Base-by-base conservation (phyloP, 2,888 invertebrate species). In the Chymomyza fuscimana region DNA sequence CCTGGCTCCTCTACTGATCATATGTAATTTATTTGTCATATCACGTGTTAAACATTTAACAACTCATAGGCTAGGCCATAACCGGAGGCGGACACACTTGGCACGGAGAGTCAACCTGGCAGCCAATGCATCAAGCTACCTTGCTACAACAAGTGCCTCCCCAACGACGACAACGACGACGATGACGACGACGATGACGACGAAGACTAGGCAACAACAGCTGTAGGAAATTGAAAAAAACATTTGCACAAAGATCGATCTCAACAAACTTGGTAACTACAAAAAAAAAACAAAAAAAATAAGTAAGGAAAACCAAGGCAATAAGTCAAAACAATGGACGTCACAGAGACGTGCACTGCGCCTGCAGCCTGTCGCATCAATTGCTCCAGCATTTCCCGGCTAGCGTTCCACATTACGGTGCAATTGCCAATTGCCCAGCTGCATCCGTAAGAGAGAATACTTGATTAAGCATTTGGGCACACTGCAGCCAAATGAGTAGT, bases 1-100 rank as follows among this genome's bases (percentile, higher is more conserved):
- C 58, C 29, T 75, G 62, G 32, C 56, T 32, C n/a, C 51, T 19
- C 54, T 5, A 19, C 40, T 61, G 88, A 86, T 85, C 85, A 84
- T 80, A 82, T 90, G 90, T 89, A 91, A 90, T 90, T 90, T 91
- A 90, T 91, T 90, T 91, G 91, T 91, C 91, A 90, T 90, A 91
- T 90, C 89, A 90, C 87, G 90, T 91, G 91, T 90, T 90, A 89
- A 90, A 91, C 91, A 90, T 90, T 90, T 87, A 89, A 87, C 89
- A 84, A 83, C 87, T 83, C 80, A 82, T 84, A 80, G 83, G 87
- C 87, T 83, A 82, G 85, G 85, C 82, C 51, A 62, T 62, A 68
- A 67, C 66, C 62, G 32, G 50, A 15, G 56, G 32, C 40, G 36
- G 36, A 32, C 70, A 32, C 70, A 54, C 54, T 54, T 63, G 61